Evolutionary conservation across 2,113 vertebrate species (phyloP).

Genomic region (Platichthys flesus): DNA sequence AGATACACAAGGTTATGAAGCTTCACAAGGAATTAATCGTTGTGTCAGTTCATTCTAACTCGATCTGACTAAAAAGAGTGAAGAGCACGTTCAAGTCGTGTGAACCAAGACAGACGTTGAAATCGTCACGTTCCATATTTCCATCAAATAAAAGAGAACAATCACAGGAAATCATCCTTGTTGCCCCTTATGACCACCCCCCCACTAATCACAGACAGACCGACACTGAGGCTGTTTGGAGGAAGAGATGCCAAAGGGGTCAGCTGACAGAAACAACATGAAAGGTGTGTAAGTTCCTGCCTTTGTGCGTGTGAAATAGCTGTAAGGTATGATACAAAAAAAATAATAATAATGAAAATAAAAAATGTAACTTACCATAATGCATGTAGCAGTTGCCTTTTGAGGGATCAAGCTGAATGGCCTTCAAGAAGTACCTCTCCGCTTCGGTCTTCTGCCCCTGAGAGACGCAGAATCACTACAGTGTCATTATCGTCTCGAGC

Average conservation of each 20-base stretch:
- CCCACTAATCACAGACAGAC: conserved; percentile 3
- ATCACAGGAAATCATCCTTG: conserved; percentile 56
- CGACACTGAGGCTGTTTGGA: conserved; percentile 1
- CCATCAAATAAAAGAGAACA: conserved; percentile 49
- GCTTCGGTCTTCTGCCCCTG: conserved; percentile 96
- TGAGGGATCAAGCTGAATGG: conserved; percentile 94
- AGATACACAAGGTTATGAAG: conserved; percentile 4
- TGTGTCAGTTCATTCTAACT: background rate
- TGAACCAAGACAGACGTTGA: conserved; percentile 1
- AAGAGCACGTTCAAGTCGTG: background rate
- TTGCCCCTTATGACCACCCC: background rate
- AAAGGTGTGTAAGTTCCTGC: conserved; percentile 17
- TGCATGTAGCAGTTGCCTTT: conserved; percentile 99
- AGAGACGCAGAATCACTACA: conserved; percentile 64
- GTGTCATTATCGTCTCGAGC: conserved; percentile 59
- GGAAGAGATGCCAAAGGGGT: conserved; percentile 28
- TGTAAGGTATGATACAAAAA: background rate
- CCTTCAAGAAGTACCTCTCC: conserved; percentile 95
- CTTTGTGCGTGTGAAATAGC: conserved; percentile 12
- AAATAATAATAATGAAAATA: background rate
- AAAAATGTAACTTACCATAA: conserved; percentile 87
- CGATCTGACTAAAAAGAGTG: background rate
- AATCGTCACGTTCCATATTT: background rate
- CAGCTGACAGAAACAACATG: conserved; percentile 32
- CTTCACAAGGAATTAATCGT: background rate